A percentile compares a stretch with the other conserved stretches of the same genome.
Evolutionary conservation across 2,888 invertebrate genomes (phyloP).

Genomic region (Leucoma salicis): DNA sequence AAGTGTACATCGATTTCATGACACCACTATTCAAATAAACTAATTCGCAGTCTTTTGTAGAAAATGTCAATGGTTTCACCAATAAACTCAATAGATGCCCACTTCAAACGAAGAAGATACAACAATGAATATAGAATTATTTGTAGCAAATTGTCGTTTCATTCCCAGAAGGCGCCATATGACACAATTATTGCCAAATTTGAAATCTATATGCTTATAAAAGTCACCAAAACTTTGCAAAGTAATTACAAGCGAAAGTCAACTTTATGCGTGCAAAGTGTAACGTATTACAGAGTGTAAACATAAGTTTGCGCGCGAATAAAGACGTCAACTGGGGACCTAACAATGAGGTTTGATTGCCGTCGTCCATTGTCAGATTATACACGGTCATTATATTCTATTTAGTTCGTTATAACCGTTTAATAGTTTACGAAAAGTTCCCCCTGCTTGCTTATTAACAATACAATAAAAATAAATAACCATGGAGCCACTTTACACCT

Average conservation of each 20-base stretch:
- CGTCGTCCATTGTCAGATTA: slow-evolving; percentile 69
- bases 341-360: slow-evolving; percentile 74
- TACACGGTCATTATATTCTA: slow-evolving; percentile 80
- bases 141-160: slow-evolving; percentile 67
- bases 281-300: slow-evolving; percentile 28
- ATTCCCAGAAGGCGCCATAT: slow-evolving; percentile 64
- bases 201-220: slow-evolving; percentile 44
- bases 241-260: background rate
- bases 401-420: slow-evolving; percentile 81
- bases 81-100: slow-evolving; percentile 22
- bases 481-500: slow-evolving; percentile 81
- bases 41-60: slow-evolving; percentile 18
- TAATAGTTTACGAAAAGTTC: slow-evolving; percentile 72
- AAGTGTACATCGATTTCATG: slow-evolving; percentile 7
- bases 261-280: slow-evolving; percentile 13
- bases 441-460: slow-evolving; percentile 80
- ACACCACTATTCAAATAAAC: slow-evolving; percentile 14
- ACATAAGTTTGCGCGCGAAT: slow-evolving; percentile 48
- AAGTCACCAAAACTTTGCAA: slow-evolving; percentile 5
- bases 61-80: slow-evolving; percentile 18
- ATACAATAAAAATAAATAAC: slow-evolving; percentile 81
- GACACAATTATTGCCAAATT: slow-evolving; percentile 53
- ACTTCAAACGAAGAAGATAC: slow-evolving; percentile 22
- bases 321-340: slow-evolving; percentile 69
- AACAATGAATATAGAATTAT: slow-evolving; percentile 49